Conservation (phyloP, 2,113 vertebrate species). For the Brienomyrus longianalis region DNA sequence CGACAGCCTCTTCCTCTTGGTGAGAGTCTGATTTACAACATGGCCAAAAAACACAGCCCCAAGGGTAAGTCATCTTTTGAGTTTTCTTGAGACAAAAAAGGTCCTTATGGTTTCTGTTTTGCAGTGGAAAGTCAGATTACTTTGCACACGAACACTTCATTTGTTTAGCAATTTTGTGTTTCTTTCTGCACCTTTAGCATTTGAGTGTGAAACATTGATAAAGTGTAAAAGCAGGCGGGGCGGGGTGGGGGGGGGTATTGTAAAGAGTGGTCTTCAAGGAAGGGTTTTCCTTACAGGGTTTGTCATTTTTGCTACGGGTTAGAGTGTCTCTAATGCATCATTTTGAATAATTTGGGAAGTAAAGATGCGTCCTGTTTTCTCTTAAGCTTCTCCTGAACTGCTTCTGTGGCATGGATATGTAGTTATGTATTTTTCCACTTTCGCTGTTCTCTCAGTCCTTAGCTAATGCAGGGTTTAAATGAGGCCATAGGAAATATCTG, state of each 20-base stretch:
- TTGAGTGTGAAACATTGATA: background rate
- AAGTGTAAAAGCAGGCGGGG: background rate
- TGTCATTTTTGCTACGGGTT: background rate
- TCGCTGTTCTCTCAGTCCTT: background rate
- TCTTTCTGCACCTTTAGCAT: background rate
- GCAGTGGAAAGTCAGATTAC: background rate
- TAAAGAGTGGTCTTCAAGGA: background rate
- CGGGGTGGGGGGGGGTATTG: background rate
- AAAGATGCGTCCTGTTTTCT: background rate
- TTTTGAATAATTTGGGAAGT: background rate
- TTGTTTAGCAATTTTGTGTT: background rate
- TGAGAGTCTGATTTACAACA: constrained; percentile 28
- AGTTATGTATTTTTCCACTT: constrained; percentile 1
- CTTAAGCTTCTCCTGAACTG: background rate
- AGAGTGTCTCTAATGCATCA: background rate
- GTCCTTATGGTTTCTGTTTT: background rate
- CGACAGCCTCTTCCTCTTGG: background rate
- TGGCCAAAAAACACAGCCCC: constrained; percentile 65
- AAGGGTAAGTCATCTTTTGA: constrained; percentile 47
- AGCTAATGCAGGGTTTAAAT: background rate
- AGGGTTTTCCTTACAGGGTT: background rate
- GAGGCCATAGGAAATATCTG: background rate
- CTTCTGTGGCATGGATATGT: background rate
- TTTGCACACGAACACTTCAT: background rate
- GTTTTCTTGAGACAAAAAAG: background rate